Evolutionary conservation across 2,888 invertebrate genomes (phyloP).

Genomic region (Drosophila paramelanica): DNA sequence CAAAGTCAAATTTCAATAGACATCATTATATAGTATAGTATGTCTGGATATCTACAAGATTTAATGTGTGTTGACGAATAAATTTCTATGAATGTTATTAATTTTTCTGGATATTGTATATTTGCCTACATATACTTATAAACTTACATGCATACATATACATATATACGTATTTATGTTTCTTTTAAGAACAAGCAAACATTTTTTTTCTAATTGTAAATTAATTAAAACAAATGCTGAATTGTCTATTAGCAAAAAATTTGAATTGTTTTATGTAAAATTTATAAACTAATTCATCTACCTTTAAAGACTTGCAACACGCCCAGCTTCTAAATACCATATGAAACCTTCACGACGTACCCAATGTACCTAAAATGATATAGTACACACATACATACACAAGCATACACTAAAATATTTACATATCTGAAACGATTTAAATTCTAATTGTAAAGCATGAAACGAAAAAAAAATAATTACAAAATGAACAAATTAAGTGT

Average conservation of each 20-base stretch:
- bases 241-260: constrained; percentile 44
- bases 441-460: constrained; percentile 53
- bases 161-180: constrained; percentile 19
- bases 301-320: constrained; percentile 29
- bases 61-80: constrained; percentile 52
- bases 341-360: constrained; percentile 65
- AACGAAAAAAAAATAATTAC: constrained; percentile 14
- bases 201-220: constrained; percentile 34
- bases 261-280: constrained; percentile 19
- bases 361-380: constrained; percentile 69
- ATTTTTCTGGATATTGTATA: constrained; percentile 58
- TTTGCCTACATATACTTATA: constrained; percentile 33
- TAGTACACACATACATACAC: constrained; percentile 31
- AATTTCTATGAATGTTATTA: constrained; percentile 69
- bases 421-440: constrained; percentile 35
- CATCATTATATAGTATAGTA: constrained; percentile 14
- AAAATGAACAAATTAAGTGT: constrained; percentile 12
- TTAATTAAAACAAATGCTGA: constrained; percentile 34
- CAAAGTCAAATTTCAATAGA: constrained; percentile 55
- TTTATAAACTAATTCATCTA: constrained; percentile 8
- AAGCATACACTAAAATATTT: constrained; percentile 36
- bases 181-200: constrained; percentile 8
- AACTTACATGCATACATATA: constrained; percentile 13
- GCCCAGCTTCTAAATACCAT: constrained; percentile 38
- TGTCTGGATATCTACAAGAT: constrained; percentile 13